Conservation (phyloP, 2,113 vertebrate genomes). For the Epinephelus lanceolatus region DNA sequence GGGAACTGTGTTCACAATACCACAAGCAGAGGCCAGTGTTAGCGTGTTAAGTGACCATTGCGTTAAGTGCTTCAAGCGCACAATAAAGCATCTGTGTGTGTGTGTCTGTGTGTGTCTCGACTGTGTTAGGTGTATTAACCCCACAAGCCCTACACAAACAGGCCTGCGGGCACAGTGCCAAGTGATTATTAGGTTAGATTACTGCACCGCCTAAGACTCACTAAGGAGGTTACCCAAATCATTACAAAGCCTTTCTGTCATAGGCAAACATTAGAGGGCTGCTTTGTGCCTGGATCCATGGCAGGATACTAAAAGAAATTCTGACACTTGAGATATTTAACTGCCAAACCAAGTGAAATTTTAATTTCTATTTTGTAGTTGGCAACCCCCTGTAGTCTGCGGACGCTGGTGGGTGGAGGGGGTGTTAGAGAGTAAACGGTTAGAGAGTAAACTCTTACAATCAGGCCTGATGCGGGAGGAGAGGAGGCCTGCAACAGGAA, state of each 20-base stretch:
- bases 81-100: constrained; percentile 45
- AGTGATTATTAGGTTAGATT: constrained; percentile 77
- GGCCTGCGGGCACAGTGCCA: constrained; percentile 62
- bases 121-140: constrained; percentile 61
- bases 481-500: constrained; percentile 82
- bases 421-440: constrained; percentile 72
- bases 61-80: constrained; percentile 66
- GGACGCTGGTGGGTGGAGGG: constrained; percentile 57
- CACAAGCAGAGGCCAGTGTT: constrained; percentile 52
- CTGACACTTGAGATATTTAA: background rate
- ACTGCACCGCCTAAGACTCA: constrained; percentile 73
- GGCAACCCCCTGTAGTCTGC: constrained; percentile 72
- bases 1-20: constrained; percentile 50
- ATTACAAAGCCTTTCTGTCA: constrained; percentile 57
- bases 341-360: background rate
- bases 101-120: constrained; percentile 26
- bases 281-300: constrained; percentile 22
- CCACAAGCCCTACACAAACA: constrained; percentile 56
- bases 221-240: constrained; percentile 78
- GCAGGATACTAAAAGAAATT: constrained; percentile 7
- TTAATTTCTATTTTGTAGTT: background rate
- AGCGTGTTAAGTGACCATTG: constrained; percentile 67
- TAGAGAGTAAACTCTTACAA: constrained; percentile 78
- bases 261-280: constrained; percentile 20
- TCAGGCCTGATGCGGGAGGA: constrained; percentile 83